phyloP scores from a whole-genome alignment of 2,888 invertebrate genomes.

The Nemotelus pantherinus region DNA sequence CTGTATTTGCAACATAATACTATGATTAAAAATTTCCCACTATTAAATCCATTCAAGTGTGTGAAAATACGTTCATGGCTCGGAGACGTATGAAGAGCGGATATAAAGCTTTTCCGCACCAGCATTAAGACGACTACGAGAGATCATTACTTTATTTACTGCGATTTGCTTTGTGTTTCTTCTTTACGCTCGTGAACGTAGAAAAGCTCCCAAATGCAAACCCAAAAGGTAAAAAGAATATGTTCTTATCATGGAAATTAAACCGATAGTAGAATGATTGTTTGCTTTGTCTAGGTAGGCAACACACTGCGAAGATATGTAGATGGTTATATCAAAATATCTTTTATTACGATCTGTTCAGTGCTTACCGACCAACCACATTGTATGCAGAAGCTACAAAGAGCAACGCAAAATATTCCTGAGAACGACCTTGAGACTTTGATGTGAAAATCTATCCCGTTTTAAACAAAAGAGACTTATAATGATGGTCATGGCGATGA shows the following conservation, averaged over 20 bases:
- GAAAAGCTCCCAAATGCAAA: background rate
- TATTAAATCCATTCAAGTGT: conserved; percentile 44
- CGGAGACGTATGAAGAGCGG: conserved; percentile 11
- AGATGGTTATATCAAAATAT: background rate
- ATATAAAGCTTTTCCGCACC: background rate
- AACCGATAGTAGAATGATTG: conserved; percentile 5
- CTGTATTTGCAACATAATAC: conserved; percentile 30
- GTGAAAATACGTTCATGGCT: conserved; percentile 31
- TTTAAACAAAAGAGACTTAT: conserved; percentile 33
- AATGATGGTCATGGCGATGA: conserved; percentile 34
- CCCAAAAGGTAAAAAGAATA: background rate
- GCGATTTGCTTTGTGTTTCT: background rate
- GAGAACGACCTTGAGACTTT: conserved; percentile 47
- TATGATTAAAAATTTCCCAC: conserved; percentile 31
- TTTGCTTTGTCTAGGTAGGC: background rate
- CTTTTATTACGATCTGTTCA: background rate
- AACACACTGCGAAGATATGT: background rate
- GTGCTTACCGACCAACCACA: background rate
- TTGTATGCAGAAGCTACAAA: conserved; percentile 29
- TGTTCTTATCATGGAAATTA: background rate
- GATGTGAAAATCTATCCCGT: conserved; percentile 43
- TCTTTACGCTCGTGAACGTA: background rate
- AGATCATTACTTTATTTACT: background rate
- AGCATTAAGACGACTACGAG: background rate
- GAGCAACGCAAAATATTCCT: conserved; percentile 47